Conservation (phyloP, 2,113 vertebrate genomes). For the Phrynosoma blainvillii region DNA sequence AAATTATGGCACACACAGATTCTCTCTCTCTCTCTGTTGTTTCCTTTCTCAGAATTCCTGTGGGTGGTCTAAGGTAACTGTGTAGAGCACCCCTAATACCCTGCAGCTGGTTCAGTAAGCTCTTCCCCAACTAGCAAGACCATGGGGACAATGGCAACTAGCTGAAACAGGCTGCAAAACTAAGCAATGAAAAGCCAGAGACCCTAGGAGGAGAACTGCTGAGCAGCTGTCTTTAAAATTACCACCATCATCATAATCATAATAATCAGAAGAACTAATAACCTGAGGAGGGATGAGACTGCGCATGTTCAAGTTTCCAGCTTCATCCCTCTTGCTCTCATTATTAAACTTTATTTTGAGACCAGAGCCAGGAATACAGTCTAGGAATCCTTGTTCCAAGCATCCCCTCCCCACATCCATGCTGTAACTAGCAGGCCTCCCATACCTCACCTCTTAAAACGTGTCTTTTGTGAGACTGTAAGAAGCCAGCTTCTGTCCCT, state of each 20-base stretch:
- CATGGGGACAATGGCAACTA: neutral
- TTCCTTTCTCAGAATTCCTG: neutral
- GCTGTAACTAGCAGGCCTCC: neutral
- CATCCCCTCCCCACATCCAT: neutral
- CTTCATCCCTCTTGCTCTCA: neutral
- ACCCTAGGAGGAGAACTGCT: neutral
- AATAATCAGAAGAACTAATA: neutral
- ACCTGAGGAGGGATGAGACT: neutral
- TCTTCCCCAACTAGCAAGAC: neutral
- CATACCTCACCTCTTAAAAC: conserved; percentile 3
- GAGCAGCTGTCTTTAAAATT: neutral
- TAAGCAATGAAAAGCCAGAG: neutral
- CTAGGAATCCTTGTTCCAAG: neutral
- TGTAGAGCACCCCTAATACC: neutral
- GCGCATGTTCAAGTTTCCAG: neutral
- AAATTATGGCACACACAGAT: neutral
- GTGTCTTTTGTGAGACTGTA: neutral
- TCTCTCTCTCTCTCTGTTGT: neutral
- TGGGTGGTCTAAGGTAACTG: neutral
- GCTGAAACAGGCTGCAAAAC: neutral
- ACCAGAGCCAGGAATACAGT: neutral
- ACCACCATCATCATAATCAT: neutral
- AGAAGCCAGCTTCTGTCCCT: neutral
- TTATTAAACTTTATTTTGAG: neutral
- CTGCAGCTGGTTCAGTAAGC: neutral